These are phyloP conservation scores for Eufriesea mexicana DNA, from an alignment of 1,140 invertebrate genomes.

Conservation along the genomic window DNA sequence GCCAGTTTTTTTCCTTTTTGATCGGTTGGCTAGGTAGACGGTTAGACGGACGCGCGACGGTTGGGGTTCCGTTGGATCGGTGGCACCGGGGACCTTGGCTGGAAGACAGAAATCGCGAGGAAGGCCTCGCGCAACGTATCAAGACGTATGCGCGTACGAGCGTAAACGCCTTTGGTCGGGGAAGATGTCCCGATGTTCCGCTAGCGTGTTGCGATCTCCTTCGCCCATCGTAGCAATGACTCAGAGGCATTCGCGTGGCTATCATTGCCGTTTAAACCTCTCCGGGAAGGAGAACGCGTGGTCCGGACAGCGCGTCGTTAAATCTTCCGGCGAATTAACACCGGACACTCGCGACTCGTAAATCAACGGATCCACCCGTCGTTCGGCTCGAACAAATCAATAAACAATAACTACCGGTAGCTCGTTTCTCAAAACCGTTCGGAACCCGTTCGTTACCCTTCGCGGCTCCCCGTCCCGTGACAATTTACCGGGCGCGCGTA, in stretches of 20 bases:
- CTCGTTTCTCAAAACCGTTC: neutral
- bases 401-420: neutral
- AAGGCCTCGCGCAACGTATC: too few species aligned
- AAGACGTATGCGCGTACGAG: too few species aligned
- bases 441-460: neutral
- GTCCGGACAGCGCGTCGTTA: neutral
- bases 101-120: too few species aligned
- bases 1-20: neutral
- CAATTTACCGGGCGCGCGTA: slow-evolving; percentile 5
- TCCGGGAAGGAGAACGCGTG: too few species aligned
- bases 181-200: too few species aligned
- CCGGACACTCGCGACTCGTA: neutral
- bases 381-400: neutral
- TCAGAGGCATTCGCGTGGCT: too few species aligned
- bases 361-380: neutral
- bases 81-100: too few species aligned
- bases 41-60: neutral
- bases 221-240: too few species aligned
- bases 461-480: neutral
- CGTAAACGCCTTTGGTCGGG: too few species aligned
- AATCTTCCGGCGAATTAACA: neutral
- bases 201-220: too few species aligned
- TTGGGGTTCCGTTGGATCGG: neutral
- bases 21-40: neutral
- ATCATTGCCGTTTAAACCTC: too few species aligned